Conservation (phyloP, 2,888 invertebrate genomes). For the Troilus luridus region DNA sequence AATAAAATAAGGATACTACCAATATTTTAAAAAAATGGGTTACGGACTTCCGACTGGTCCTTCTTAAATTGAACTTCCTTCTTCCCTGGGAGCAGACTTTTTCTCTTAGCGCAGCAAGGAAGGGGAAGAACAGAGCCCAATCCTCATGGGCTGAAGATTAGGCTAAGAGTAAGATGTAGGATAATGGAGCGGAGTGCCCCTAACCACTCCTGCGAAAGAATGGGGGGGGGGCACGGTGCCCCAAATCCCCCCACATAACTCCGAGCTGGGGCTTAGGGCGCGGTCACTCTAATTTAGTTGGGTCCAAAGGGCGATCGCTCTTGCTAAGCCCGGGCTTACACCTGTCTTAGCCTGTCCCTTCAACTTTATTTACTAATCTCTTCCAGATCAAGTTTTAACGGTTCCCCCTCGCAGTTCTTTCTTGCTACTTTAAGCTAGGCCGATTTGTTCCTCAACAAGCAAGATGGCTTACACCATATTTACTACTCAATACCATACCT, state of each 20-base stretch:
- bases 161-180: constrained; percentile 16
- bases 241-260: constrained; percentile 40
- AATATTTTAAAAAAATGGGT: too few species aligned
- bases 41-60: too few species aligned
- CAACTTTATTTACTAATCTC: constrained; percentile 46
- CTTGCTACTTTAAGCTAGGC: constrained; percentile 9
- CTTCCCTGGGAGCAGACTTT: not conserved
- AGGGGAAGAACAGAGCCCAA: not conserved
- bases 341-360: constrained; percentile 38
- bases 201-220: not conserved
- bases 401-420: not conserved
- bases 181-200: constrained; percentile 39
- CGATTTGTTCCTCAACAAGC: not conserved
- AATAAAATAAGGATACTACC: too few species aligned
- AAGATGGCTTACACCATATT: not conserved
- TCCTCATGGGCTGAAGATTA: not conserved
- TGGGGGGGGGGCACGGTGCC: constrained; percentile 28
- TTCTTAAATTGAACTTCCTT: not conserved
- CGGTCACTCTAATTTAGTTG: constrained; percentile 49
- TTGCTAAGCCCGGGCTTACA: constrained; percentile 22
- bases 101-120: not conserved
- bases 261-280: not conserved
- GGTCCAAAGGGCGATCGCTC: constrained; percentile 13
- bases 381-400: constrained; percentile 35
- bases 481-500: not conserved